Base-by-base conservation (phyloP, 2,113 vertebrate genomes). In the Carassius gibelio region DNA sequence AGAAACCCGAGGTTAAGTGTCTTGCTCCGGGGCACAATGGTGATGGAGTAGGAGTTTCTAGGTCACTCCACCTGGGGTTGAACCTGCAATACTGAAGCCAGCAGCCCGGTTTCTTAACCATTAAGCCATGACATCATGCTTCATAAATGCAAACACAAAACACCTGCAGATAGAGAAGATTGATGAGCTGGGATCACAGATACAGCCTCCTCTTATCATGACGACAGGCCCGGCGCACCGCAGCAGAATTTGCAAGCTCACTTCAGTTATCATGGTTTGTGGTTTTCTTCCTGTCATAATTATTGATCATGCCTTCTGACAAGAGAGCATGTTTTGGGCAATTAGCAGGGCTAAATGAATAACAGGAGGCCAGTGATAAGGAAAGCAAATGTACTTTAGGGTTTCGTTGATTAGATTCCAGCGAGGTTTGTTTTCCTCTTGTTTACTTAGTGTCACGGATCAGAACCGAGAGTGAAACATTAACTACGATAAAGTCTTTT, bases 251-350 rank as follows among this genome's bases (percentile, higher is more conserved):
- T 83, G 38, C 76, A 52, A 50, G 13, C 52, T 84, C 38, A 8
- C 81, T 76, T 50, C 45, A 64, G 82, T 86, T 83, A 71, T 86
- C 84, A 62, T 42, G 36, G 59, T 59, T 62, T 55, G 68, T 66
- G 77, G 71, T 69, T 86, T 78, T 84, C 82, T 66, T 85, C 59
- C 55, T 86, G 88, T 86, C 64, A 84, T 91, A 87, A 88, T 88
- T 92, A 92, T 93, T 78, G 88, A 93, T 94, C 88, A 88, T 74
- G 85, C 84, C 89, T 87, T 79, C 86, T 88, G 89, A 93, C 90
- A 86, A 14, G 71, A 85, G 84, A 87, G 69, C 75, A 72, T 52
- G 76, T 66, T 87, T 88, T 71, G 71, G 38, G 79, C 78, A 88
- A 88, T 90, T 86, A 88, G 84, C 66, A 8, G 69, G 38, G 68